Evolutionary conservation across 2,113 vertebrate genomes (phyloP).

Genomic region (Scytalopus superciliaris): DNA sequence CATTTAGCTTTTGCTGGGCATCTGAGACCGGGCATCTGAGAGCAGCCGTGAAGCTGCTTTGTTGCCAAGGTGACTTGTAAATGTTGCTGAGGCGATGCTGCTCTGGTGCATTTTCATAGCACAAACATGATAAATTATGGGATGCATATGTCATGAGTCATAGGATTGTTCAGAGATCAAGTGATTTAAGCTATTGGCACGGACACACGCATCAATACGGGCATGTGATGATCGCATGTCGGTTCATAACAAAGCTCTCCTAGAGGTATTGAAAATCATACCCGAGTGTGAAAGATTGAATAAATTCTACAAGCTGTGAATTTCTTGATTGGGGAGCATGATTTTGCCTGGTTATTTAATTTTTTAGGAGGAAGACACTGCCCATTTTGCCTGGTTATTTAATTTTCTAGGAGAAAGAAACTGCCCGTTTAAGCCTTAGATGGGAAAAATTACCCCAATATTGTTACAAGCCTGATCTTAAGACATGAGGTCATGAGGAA

Average conservation of each 20-base stretch:
- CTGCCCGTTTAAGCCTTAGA: background rate
- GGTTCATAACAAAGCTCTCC: background rate
- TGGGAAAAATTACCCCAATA: background rate
- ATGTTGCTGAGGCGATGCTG: constrained; percentile 80
- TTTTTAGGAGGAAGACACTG: background rate
- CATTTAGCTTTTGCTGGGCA: constrained; percentile 60
- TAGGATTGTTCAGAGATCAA: constrained; percentile 73
- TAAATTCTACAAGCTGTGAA: background rate
- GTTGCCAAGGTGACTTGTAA: constrained; percentile 79
- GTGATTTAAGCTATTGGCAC: constrained; percentile 66
- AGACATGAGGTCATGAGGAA: background rate
- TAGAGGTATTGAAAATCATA: background rate
- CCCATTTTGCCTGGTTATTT: background rate
- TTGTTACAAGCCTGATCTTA: background rate
- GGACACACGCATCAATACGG: constrained; percentile 14
- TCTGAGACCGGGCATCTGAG: constrained; percentile 49
- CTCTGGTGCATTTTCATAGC: constrained; percentile 70
- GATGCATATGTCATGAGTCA: constrained; percentile 76
- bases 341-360: background rate
- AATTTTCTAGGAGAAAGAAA: background rate
- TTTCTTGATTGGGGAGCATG: background rate
- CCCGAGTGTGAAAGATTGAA: background rate
- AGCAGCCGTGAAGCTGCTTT: constrained; percentile 68
- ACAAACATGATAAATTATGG: constrained; percentile 78
- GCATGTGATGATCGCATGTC: constrained; percentile 14